These are phyloP conservation scores for Sarcophaga bullata DNA, from an alignment of 1,140 invertebrate genomes.

Conservation along the genomic window DNA sequence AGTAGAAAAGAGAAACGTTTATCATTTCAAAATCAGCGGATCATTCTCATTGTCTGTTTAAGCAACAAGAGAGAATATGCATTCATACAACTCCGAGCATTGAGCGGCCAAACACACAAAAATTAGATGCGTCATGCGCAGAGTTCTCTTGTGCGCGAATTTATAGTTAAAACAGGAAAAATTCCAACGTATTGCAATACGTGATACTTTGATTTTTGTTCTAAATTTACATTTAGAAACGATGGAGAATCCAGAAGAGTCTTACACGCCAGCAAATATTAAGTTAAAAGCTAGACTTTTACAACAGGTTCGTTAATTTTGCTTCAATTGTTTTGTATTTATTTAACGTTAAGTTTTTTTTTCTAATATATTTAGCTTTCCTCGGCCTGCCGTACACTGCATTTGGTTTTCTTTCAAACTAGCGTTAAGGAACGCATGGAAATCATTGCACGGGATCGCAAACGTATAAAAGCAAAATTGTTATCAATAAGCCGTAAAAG, in stretches of 20 bases:
- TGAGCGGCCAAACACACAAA: constrained; percentile 74
- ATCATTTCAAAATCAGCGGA: too few species aligned
- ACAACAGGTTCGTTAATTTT: constrained; percentile 69
- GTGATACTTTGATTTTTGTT: constrained; percentile 79
- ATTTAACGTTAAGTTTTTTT: background rate
- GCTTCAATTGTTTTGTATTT: background rate
- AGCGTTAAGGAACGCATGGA: constrained; percentile 70
- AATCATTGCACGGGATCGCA: constrained; percentile 68
- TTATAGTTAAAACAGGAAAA: constrained; percentile 84
- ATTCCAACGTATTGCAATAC: constrained; percentile 82
- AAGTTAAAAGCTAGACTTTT: constrained; percentile 72
- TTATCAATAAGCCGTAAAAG: constrained; percentile 50
- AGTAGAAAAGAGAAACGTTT: too few species aligned
- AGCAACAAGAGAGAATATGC: too few species aligned
- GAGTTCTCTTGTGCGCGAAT: constrained; percentile 81
- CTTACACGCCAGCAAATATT: constrained; percentile 72
- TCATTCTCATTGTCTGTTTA: too few species aligned
- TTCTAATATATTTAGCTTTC: constrained; percentile 69
- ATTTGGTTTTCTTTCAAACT: constrained; percentile 70
- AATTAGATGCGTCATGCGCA: constrained; percentile 79
- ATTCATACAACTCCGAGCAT: too few species aligned
- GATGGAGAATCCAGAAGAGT: constrained; percentile 68
- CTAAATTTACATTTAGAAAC: constrained; percentile 77
- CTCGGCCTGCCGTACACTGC: constrained; percentile 71
- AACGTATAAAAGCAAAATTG: constrained; percentile 54